Evolutionary conservation across 2,888 invertebrate species (phyloP).

Genomic region (Eupeodes latifasciatus): DNA sequence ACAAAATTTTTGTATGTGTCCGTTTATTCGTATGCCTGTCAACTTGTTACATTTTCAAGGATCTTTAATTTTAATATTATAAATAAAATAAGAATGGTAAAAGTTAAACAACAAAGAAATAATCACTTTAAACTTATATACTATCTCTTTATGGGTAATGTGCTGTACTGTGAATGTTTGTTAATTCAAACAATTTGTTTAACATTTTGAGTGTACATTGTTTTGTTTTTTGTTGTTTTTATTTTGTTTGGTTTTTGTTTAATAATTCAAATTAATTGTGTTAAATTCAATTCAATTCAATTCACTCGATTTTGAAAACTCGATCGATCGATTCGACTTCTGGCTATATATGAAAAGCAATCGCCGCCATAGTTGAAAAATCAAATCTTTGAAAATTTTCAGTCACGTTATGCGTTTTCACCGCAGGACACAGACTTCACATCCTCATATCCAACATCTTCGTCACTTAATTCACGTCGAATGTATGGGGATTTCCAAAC

Average conservation of each 20-base stretch:
- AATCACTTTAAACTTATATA: conserved; percentile 37
- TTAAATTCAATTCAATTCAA: conserved; percentile 46
- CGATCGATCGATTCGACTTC: conserved; percentile 65
- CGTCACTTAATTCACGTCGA: conserved; percentile 81
- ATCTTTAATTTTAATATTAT: background rate
- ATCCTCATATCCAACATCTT: conserved; percentile 83
- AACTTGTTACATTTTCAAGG: conserved; percentile 44
- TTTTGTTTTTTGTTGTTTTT: conserved; percentile 28
- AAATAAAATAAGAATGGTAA: conserved; percentile 2
- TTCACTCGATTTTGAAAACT: conserved; percentile 46
- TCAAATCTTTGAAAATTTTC: conserved; percentile 82
- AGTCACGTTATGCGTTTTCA: conserved; percentile 85
- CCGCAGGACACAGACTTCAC: conserved; percentile 85
- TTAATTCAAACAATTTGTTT: conserved; percentile 61
- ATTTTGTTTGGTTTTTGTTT: conserved; percentile 26
- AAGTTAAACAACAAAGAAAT: conserved; percentile 4
- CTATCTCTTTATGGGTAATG: conserved; percentile 43
- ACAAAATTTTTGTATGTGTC: conserved; percentile 78
- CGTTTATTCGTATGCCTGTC: conserved; percentile 66
- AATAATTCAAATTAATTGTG: conserved; percentile 46
- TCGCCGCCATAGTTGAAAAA: conserved; percentile 81
- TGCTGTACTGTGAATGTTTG: conserved; percentile 66
- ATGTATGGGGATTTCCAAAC: conserved; percentile 83
- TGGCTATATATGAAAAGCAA: conserved; percentile 79
- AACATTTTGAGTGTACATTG: conserved; percentile 61